Evolutionary conservation across 2,888 invertebrate species (phyloP), one percentile per base, ranked within the genome.

Genomic region (Helicoverpa assulta): DNA sequence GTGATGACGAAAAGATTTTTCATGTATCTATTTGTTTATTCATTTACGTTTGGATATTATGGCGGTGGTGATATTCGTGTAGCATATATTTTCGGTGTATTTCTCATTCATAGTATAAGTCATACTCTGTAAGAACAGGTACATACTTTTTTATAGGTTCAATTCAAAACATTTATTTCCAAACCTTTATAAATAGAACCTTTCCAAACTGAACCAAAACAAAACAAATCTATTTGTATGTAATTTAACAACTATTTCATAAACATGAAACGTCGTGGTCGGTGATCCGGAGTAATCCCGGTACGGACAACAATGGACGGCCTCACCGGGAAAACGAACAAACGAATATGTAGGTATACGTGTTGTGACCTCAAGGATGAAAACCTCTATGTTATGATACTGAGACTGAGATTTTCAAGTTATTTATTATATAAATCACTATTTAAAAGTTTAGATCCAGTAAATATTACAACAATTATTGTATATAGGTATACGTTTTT

Each of bases 241-340:
- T 61, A 71, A 61, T 76, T 43, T 58, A 58, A 52, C 57, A 56
- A 65, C 56, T 51, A 43, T 54, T 77, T 53, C 54, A 62, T 73
- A 73, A 67, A 70, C 70, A 78, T 64, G 63, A 80, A 62, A 64
- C 67, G 67, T 69, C 71, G 64, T 64, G 72, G 76, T 52, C 73
- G 62, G 67, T 68, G 69, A 82, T 68, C 73, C 71, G 57, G 67
- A 73, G 53, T 81, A 84, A 84, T 84, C 78, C 70, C 67, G 58
- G 52, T 51, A 43, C 70, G 53, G 51, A 29, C 51, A 58, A 71
- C 69, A 80, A 63, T 67, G 67, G 64, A 40, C 65, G 63, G 61
- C 67, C 58, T 51, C 18, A 50, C 59, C 55, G 64, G 68, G 68
- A 67, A 76, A 73, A 72, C 66, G 59, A 66, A 57, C 66, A 56